Conservation (phyloP, 2,888 invertebrate species). For the Xanthorhoe spadicearia region DNA sequence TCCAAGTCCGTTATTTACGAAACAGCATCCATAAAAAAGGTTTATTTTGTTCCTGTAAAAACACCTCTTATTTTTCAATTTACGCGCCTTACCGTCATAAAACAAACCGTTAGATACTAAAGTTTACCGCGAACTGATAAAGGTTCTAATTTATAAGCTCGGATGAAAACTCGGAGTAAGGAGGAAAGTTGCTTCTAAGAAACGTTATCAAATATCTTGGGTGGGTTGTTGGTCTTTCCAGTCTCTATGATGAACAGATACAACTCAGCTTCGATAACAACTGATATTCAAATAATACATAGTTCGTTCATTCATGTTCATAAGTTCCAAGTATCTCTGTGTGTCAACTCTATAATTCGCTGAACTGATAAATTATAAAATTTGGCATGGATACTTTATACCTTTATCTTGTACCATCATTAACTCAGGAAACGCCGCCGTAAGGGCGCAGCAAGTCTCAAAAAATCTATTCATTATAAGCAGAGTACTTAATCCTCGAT, state of each 20-base stretch:
- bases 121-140: slow-evolving; percentile 68
- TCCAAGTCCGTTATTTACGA: slow-evolving; percentile 20
- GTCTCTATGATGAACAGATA: slow-evolving; percentile 37
- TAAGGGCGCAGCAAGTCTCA: neutral
- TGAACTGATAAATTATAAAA: no score
- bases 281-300: neutral
- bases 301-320: no score
- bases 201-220: slow-evolving; percentile 52
- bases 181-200: slow-evolving; percentile 53
- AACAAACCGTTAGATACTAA: slow-evolving; percentile 66
- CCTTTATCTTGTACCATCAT: no score
- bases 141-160: slow-evolving; percentile 69
- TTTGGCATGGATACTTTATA: no score
- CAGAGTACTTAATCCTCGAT: slow-evolving; percentile 45
- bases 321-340: no score
- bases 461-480: neutral
- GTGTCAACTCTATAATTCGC: no score
- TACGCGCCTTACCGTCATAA: slow-evolving; percentile 60
- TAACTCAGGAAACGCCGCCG: no score
- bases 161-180: slow-evolving; percentile 54
- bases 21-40: slow-evolving; percentile 27
- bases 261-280: neutral
- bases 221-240: slow-evolving; percentile 53
- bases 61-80: slow-evolving; percentile 60
- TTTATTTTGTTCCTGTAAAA: slow-evolving; percentile 26